Evolutionary conservation across 2,888 invertebrate genomes (phyloP), one percentile per base, ranked within the genome.

Genomic region (Scaptomyza flava): DNA sequence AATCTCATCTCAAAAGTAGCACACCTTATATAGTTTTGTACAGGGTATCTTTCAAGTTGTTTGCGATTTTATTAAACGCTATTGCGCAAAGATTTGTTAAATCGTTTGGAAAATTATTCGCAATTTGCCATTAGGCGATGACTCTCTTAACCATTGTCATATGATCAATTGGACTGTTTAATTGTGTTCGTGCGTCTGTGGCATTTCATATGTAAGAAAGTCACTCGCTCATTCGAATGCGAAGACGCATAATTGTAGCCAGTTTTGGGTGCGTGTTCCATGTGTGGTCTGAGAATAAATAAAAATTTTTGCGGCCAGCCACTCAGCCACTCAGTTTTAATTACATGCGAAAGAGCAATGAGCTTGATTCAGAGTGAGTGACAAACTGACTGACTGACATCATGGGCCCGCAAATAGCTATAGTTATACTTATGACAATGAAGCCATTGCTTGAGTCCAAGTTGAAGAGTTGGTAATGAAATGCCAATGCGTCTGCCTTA

Each of bases 401-500:
- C 81, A 81, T 80, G 69, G 72, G 58, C 70, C 53, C 63, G 65
- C 60, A 84, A 84, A 87, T 84, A 81, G 64, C 62, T n/a, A n/a
- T n/a, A 47, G 45, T 70, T 68, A 68, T 62, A 34, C 34, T 34
- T n/a, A 77, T 81, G 69, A 69, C 77, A 77, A 77, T 73, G 85
- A 84, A 78, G 81, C 72, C 78, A 63, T 64, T 75, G 61, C 36
- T 51, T 27, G 36, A 34, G 69, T 64, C 61, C 73, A 57, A 81
- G 52, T 72, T 69, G 72, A 67, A 68, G 70, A 68, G 67, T 79
- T 81, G 88, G 88, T 82, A 82, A 82, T 84, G 88, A 84, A 84
- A 84, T 76, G 83, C 77, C 84, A 78, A 50, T 48, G 52, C 43
- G 41, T 41, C 52, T 57, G 78, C 86, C 88, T 63, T 87, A 87